phyloP scores from a whole-genome alignment of 2,888 invertebrate species.

The Sinopyrophorus schimmeli region DNA sequence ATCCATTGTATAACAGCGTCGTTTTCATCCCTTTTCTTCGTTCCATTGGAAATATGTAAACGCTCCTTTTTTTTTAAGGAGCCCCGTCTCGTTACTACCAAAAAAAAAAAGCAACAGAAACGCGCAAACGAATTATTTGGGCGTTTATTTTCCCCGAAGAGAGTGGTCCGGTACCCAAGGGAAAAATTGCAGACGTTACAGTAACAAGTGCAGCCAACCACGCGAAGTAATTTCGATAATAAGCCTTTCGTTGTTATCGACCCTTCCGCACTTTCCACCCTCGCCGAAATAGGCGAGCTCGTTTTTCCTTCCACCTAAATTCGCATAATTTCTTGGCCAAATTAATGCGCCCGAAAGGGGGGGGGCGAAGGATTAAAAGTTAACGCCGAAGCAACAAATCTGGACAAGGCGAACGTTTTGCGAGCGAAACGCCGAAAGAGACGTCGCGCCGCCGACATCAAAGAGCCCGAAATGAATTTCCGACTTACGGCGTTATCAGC shows the following conservation, averaged over 20 bases:
- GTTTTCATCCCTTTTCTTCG: conserved; percentile 50
- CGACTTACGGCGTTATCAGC: conserved; percentile 11
- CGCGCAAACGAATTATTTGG: conserved; percentile 1
- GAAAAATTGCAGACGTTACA: conserved; percentile 51
- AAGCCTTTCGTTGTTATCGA: conserved; percentile 42
- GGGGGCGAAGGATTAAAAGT: conserved; percentile 4
- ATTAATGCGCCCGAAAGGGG: neutral
- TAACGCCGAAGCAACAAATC: conserved; percentile 8
- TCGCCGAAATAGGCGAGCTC: too few relatives aligned
- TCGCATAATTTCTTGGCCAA: too few relatives aligned
- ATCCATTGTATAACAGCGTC: conserved; percentile 55
- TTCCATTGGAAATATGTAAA: conserved; percentile 50
- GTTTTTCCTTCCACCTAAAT: too few relatives aligned
- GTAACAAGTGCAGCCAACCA: conserved; percentile 42
- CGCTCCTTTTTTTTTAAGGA: too few relatives aligned
- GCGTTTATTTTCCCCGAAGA: conserved; percentile 43
- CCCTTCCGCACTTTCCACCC: too few relatives aligned
- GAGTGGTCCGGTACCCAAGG: conserved; percentile 50
- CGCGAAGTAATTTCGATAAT: conserved; percentile 43
- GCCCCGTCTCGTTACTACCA: neutral
- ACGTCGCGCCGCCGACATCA: conserved; percentile 29
- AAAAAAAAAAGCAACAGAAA: neutral
- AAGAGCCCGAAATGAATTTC: conserved; percentile 32
- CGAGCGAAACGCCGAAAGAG: conserved; percentile 23
- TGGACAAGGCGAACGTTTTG: conserved; percentile 14